Base-by-base conservation (phyloP, 1,140 invertebrate genomes). In the Bombus vancouverensis region DNA sequence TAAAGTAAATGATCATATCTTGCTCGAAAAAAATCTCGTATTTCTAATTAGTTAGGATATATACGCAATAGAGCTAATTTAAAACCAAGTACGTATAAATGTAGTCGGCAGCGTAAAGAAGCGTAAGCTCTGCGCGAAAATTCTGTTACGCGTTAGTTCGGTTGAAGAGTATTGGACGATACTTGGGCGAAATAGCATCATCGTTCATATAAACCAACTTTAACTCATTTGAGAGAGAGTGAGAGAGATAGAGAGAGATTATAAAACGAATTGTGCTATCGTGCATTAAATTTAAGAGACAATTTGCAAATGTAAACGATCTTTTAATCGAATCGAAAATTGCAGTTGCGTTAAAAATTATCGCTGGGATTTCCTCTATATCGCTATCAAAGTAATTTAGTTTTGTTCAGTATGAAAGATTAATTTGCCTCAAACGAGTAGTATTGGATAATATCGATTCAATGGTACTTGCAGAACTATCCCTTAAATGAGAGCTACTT, bases 171-270 rank as follows among this genome's bases (percentile, higher is more conserved):
- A 53, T 53, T 0, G 47, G 1, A 47, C 13, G 15, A 47, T 47
- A 47, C 44, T 47, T 47, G 44, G 44, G 4, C 15, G 44, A 47
- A 47, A 53, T 53, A 22, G 15, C 47, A 18, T 18, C 47, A 18
- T 53, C 32, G 34, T 44, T 71, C 12, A 70, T 70, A 70, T 80
- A 53, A 70, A 80, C n/a, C 65, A 79, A 37, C 62, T 42, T 68
- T 70, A 80, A 80, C 78, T 66, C 66, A 42, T 80, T 80, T 39
- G 44, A 53, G 68, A 47, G 44, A 47, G 15, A 44, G 3, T 15
- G 44, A 47, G 44, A 47, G 15, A 44, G 3, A 47, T 3, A 47
- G 44, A 47, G 44, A 47, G 44, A 47, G 47, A 53, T 53, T 0
- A 18, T 47, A 18, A 47, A 44, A 44, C 37, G 59, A 37, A 37